Percentiles rank a stretch among this genome's conserved stretches.
Evolutionary conservation across 2,888 invertebrate genomes (phyloP).

Genomic region (Heteromyza rotundicornis): DNA sequence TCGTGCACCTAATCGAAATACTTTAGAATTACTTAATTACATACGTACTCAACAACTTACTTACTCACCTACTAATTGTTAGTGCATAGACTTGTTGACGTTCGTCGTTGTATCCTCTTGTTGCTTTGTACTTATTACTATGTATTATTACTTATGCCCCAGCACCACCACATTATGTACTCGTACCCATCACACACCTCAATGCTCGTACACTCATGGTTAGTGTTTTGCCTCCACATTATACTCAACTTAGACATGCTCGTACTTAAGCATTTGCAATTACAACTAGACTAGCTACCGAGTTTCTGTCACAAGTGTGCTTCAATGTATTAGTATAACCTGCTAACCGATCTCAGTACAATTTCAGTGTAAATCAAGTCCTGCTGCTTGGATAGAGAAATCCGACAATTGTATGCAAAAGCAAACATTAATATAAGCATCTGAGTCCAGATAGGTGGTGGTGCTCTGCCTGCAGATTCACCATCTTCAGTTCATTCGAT

Average conservation of each 20-base stretch:
- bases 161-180: background rate
- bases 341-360: no score
- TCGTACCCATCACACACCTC: background rate
- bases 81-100: constrained; percentile 24
- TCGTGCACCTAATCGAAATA: no score
- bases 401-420: no score
- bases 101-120: constrained; percentile 22
- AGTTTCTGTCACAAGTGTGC: background rate
- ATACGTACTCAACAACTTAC: background rate
- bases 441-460: no score
- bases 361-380: no score
- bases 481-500: no score
- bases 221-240: background rate
- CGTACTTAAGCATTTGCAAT: constrained; percentile 22
- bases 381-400: no score
- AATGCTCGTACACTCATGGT: background rate
- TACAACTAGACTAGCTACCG: background rate
- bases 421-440: no score
- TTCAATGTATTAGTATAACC: no score
- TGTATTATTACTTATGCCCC: background rate
- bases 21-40: background rate
- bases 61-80: constrained; percentile 1
- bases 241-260: constrained; percentile 16
- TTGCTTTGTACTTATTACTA: constrained; percentile 12
- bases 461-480: no score